A percentile compares a stretch with the other conserved stretches of the same genome.
Conservation (phyloP, 35 echinoderm and acorn worm species). For the Apostichopus parvimensis region DNA sequence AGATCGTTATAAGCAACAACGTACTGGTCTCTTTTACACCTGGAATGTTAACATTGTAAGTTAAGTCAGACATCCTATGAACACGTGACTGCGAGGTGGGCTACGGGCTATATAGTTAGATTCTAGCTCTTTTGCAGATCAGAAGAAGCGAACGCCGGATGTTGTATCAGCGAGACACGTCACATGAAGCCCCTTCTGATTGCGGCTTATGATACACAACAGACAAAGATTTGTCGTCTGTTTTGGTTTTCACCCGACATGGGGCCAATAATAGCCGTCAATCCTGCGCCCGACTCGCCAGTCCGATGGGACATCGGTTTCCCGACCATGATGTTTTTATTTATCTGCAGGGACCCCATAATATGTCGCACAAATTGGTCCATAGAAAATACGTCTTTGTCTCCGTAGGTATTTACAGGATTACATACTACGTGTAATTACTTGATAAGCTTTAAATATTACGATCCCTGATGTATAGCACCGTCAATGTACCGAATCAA, state of each 20-base stretch:
- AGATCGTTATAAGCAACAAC: too few species aligned
- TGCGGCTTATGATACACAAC: too few species aligned
- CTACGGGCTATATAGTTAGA: too few species aligned
- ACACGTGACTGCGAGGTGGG: too few species aligned
- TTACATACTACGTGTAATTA: background rate
- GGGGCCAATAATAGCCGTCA: background rate
- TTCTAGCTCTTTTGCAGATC: too few species aligned
- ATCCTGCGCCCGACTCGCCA: background rate
- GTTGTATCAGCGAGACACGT: too few species aligned
- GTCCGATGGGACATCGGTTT: background rate
- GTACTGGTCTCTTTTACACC: too few species aligned
- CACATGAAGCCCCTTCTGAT: too few species aligned
- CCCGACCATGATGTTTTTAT: background rate
- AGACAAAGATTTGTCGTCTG: too few species aligned
- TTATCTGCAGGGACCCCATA: background rate
- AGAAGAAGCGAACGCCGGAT: too few species aligned
- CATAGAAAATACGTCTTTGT: background rate
- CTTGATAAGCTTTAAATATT: constrained; percentile 2
- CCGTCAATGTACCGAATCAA: background rate
- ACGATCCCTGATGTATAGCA: background rate
- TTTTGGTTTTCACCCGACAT: background rate
- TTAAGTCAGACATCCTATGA: too few species aligned
- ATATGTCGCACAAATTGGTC: constrained; percentile 34
- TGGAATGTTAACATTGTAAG: too few species aligned
- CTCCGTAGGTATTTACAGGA: background rate